Base-by-base conservation (phyloP, 2,113 vertebrate genomes). In the Otolemur garnettii region DNA sequence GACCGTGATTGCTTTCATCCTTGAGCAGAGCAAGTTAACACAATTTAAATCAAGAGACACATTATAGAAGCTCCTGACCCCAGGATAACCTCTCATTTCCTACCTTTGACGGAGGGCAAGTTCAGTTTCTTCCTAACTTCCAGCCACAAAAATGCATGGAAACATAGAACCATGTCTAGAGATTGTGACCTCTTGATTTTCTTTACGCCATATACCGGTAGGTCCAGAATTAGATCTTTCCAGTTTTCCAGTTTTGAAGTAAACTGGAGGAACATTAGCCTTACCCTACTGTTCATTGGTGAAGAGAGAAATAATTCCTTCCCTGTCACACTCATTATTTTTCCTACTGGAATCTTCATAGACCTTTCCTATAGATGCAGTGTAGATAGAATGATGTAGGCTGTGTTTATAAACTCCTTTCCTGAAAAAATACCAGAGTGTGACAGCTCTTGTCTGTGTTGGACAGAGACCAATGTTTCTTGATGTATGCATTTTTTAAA, bases 1-100 rank as follows among this genome's bases (percentile, higher is more conserved):
- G 38, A 42, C 91, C 69, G 10, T 75, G 90, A 96, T 78, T 80
- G 71, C 95, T 95, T 96, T 96, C 96, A 95, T 95, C 95, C 87
- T 85, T 35, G 90, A 95, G 88, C 72, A 82, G 69, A 93, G 50
- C 84, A 78, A 57, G 92, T 97, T 93, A 93, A 92, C 96, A 90
- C 77, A 84, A 5, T 90, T 96, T 96, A 95, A 90, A 95, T 97
- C 87, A 90, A 92, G 95, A 90, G 66, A 75, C 72, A 64, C 68
- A 14, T 84, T 87, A 64, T 26, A 88, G 92, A 95, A 69, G 81
- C 88, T 93, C 53, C 90, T 95, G 94, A 91, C 96, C 96, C 92
- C 78, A 90, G 33, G 50, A 92, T 96, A 87, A 90, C 96, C 91
- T 90, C 92, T 81, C n/a, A 81, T 85, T 93, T 92, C 77, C 94